phyloP scores from a whole-genome alignment of 2,888 invertebrate genomes.

The Melinaea marsaeus region DNA sequence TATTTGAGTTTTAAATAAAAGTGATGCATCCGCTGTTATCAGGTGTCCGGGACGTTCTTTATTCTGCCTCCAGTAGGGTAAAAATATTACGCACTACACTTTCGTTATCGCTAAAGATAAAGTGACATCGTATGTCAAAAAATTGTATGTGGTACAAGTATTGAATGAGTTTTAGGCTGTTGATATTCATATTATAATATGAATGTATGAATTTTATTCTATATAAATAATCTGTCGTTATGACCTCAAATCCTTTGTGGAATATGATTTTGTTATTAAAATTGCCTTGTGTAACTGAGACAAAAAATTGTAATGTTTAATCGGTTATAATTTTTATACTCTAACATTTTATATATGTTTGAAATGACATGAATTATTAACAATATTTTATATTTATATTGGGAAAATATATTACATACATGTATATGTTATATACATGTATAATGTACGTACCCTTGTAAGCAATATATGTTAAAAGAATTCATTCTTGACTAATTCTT shows the following conservation, averaged over 20 bases:
- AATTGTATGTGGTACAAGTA: constrained; percentile 9
- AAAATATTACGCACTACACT: constrained; percentile 25
- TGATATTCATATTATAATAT: neutral
- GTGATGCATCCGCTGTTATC: neutral
- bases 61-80: constrained; percentile 15
- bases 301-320: no score
- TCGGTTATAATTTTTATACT: no score
- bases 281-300: no score
- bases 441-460: constrained; percentile 14
- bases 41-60: constrained; percentile 16
- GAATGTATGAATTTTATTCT: no score
- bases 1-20: no score
- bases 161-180: neutral
- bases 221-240: no score
- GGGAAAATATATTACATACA: constrained; percentile 7
- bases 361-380: no score
- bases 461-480: constrained; percentile 26
- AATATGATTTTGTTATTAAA: no score
- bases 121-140: constrained; percentile 20
- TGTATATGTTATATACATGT: no score
- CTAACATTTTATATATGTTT: no score
- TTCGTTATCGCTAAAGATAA: constrained; percentile 23
- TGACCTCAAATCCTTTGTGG: no score
- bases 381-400: neutral
- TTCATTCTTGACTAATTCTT: neutral